Evolutionary conservation across 2,888 invertebrate genomes (phyloP).

Genomic region (Cepaea hortensis): DNA sequence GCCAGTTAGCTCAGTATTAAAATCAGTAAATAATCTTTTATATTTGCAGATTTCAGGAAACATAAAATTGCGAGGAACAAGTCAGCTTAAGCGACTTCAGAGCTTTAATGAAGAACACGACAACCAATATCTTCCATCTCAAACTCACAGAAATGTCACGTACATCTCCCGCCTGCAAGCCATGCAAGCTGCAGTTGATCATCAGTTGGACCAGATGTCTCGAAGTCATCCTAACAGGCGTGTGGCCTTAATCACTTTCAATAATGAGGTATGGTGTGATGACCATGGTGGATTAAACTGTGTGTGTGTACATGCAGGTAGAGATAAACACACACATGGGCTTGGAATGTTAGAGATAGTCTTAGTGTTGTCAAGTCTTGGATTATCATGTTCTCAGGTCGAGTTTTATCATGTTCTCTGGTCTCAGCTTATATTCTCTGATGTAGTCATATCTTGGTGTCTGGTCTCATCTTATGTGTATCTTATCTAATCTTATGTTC

Average conservation of each 20-base stretch:
- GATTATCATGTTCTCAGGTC: no score
- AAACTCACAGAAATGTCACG: slow-evolving; percentile 66
- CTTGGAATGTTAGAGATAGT: no score
- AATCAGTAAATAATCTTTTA: background rate
- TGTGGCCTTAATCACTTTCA: slow-evolving; percentile 73
- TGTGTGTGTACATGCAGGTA: background rate
- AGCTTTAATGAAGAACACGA: slow-evolving; percentile 62
- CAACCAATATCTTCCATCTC: slow-evolving; percentile 65
- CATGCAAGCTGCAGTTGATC: slow-evolving; percentile 74
- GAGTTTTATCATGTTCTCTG: background rate
- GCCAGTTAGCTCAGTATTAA: no score
- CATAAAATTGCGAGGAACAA: slow-evolving; percentile 66
- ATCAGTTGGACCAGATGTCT: slow-evolving; percentile 71
- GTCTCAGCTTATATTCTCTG: background rate
- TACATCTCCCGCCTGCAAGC: slow-evolving; percentile 73
- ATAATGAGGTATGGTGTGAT: slow-evolving; percentile 65
- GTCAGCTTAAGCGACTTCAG: slow-evolving; percentile 58
- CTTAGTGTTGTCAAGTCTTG: no score
- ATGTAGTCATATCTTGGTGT: no score
- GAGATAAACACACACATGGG: no score
- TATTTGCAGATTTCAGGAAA: slow-evolving; percentile 67
- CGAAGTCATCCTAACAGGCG: slow-evolving; percentile 70
- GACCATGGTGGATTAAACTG: background rate
- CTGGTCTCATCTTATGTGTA: no score
- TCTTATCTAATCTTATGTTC: no score